Evolutionary conservation across 2,888 invertebrate species (phyloP).

Genomic region (Lasioglossum calceatum): DNA sequence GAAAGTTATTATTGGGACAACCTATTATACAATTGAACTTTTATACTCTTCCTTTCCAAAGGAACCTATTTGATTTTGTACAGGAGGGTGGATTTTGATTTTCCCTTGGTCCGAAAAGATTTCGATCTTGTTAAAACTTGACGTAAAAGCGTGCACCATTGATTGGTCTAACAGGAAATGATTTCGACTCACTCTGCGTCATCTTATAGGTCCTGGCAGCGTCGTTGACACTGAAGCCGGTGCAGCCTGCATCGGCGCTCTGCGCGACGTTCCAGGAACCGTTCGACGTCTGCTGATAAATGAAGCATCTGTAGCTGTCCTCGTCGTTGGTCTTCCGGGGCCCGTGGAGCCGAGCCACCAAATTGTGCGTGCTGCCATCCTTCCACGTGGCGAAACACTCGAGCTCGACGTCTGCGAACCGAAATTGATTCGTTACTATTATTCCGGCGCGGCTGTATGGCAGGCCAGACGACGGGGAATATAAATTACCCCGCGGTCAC

Average conservation of each 20-base stretch:
- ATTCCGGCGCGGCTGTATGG: not conserved
- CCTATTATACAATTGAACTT: too few relatives aligned
- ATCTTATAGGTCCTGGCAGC: constrained; percentile 91
- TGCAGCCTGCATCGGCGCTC: constrained; percentile 92
- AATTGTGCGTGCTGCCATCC: constrained; percentile 92
- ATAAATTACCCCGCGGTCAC: constrained; percentile 34
- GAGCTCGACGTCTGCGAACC: constrained; percentile 89
- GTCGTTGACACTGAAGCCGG: constrained; percentile 90
- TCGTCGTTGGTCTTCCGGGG: constrained; percentile 90
- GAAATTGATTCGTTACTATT: constrained; percentile 11
- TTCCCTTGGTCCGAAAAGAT: not conserved
- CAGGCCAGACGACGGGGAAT: not conserved
- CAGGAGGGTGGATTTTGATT: not conserved
- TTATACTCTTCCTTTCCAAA: too few relatives aligned
- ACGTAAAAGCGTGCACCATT: too few relatives aligned
- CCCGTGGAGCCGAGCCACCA: constrained; percentile 93
- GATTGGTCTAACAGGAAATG: not conserved
- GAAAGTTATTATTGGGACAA: too few relatives aligned
- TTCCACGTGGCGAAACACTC: constrained; percentile 94
- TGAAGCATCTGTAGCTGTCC: constrained; percentile 93
- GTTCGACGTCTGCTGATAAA: constrained; percentile 89
- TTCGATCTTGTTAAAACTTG: not conserved
- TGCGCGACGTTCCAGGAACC: constrained; percentile 90
- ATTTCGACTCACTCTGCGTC: constrained; percentile 78
- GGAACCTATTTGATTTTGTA: too few relatives aligned